Percentiles rank a stretch among this genome's conserved stretches.
phyloP scores from a whole-genome alignment of 2,113 vertebrate species.

The Austrofundulus limnaeus region DNA sequence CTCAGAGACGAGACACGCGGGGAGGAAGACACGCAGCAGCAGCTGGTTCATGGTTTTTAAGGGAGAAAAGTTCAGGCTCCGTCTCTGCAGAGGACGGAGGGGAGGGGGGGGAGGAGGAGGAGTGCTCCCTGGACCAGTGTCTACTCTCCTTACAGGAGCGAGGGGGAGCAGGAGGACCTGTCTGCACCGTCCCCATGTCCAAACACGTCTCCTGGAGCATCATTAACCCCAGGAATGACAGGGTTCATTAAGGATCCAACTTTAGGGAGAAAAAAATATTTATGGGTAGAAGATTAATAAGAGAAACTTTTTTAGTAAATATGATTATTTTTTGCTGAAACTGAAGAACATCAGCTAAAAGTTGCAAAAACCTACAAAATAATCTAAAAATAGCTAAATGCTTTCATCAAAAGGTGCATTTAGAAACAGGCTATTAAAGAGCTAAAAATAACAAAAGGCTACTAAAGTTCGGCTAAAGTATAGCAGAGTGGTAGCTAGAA shows the following conservation, averaged over 20 bases:
- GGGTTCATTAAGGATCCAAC: not conserved
- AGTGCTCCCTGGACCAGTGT: conserved; percentile 66
- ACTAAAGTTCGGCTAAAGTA: too few relatives aligned
- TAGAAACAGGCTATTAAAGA: too few relatives aligned
- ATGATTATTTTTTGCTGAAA: too few relatives aligned
- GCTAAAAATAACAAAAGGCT: too few relatives aligned
- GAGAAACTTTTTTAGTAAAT: too few relatives aligned
- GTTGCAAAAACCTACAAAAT: too few relatives aligned
- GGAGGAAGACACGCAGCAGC: conserved; percentile 44
- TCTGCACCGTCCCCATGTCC: conserved; percentile 20
- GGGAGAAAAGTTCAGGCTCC: conserved; percentile 47
- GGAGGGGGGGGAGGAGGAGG: conserved; percentile 60
- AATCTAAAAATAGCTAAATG: too few relatives aligned
- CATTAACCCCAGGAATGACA: too few relatives aligned
- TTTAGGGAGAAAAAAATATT: not conserved
- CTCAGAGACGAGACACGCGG: conserved; percentile 45
- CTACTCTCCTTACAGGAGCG: conserved; percentile 57
- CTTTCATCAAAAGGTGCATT: too few relatives aligned
- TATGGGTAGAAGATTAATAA: not conserved
- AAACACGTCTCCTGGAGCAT: conserved; percentile 29
- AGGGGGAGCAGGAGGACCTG: conserved; percentile 16
- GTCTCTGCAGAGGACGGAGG: conserved; percentile 47
- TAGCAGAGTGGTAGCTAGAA: too few relatives aligned
- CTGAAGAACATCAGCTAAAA: too few relatives aligned
- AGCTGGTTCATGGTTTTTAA: conserved; percentile 53